Evolutionary conservation across 2,888 invertebrate genomes (phyloP), one percentile per base, ranked within the genome.

Genomic region (Pharmacophagus antenor): DNA sequence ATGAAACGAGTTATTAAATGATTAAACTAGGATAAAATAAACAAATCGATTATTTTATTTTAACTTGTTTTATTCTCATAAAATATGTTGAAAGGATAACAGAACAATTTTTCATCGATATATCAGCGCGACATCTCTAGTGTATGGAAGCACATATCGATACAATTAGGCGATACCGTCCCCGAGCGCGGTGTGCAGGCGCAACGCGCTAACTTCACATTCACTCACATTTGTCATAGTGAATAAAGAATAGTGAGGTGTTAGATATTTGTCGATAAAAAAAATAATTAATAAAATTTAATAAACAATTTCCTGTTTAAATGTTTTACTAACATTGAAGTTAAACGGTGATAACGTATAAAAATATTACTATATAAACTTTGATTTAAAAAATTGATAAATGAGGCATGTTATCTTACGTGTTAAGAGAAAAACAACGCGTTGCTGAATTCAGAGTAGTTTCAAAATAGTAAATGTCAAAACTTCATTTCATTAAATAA

Each of bases 141-240:
- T 51, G 55, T 31, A 68, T 66, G 70, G 70, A 66, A 71, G 69
- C 68, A 70, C 69, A 82, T 81, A 82, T 79, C 80, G 80, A 80
- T 75, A 84, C 82, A 85, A 88, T 88, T 87, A 85, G 78, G 72
- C 73, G 81, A 79, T 87, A 88, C 82, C 81, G 75, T 64, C 69
- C 31, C n/a, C 69, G 74, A 77, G 76, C 71, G 69, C 62, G n/a
- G 69, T 66, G 71, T 68, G 69, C 68, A 69, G 70, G 69, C 67
- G 66, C 65, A 70, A 42, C 58, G 77, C 82, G 80, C 82, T 84
- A 85, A 82, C 84, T 80, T 74, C 67, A 73, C 82, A 74, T 79
- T 81, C 70, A 79, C 77, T 73, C n/a, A 76, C 86, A 87, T 86
- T 86, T 85, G 86, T 86, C 87, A 85, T 81, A 79, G 70, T 70